Conservation (phyloP, 1,140 invertebrate species). For the Protaetia brevitarsis region DNA sequence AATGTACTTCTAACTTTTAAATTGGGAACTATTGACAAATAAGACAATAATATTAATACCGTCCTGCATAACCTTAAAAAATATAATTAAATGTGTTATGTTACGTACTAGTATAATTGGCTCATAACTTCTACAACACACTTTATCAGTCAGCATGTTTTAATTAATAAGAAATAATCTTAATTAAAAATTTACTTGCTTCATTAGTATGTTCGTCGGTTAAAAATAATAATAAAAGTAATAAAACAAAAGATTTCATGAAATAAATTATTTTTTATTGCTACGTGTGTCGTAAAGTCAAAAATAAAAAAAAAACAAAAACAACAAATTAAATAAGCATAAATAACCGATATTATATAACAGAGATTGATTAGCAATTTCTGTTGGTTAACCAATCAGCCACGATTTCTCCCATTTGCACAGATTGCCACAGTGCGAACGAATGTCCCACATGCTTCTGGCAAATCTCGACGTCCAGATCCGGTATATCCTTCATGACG, state of each 20-base stretch:
- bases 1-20: too few relatives aligned
- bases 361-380: neutral
- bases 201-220: too few relatives aligned
- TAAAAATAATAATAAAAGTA: neutral
- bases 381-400: conserved; percentile 55
- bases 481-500: conserved; percentile 58
- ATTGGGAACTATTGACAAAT: too few relatives aligned
- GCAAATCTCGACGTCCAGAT: conserved; percentile 55
- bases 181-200: neutral
- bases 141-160: too few relatives aligned
- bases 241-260: neutral
- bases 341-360: neutral
- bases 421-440: conserved; percentile 66
- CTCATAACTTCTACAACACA: neutral
- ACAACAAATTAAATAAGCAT: neutral
- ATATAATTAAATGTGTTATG: too few relatives aligned
- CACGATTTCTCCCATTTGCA: conserved; percentile 62
- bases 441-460: conserved; percentile 66
- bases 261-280: neutral
- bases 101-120: neutral
- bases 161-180: neutral
- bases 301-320: neutral
- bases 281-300: conserved; percentile 32
- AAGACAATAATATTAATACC: too few relatives aligned
- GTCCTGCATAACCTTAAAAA: too few relatives aligned